A percentile compares a stretch with the other conserved stretches of the same genome.
phyloP scores from a whole-genome alignment of 2,113 vertebrate species.

The Arothron firmamentum region DNA sequence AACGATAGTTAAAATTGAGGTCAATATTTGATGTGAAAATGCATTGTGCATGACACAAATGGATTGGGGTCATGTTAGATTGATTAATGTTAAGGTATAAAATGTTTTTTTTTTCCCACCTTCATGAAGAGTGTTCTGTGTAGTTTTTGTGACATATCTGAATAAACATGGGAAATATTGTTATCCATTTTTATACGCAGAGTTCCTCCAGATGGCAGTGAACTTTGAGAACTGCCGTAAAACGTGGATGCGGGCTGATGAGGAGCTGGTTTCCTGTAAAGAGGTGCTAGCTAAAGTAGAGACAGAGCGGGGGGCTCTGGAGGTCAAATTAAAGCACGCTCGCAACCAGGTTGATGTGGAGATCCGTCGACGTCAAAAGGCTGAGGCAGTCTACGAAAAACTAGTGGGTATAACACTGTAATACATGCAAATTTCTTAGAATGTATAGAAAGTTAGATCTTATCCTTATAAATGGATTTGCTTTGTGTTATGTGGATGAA shows the following conservation, averaged over 20 bases:
- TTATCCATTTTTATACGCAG: slow-evolving; percentile 58
- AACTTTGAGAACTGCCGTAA: slow-evolving; percentile 86
- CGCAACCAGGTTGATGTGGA: slow-evolving; percentile 95
- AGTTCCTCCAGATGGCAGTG: slow-evolving; percentile 84
- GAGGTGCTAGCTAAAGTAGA: slow-evolving; percentile 85
- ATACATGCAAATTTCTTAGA: neutral
- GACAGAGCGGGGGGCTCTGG: slow-evolving; percentile 83
- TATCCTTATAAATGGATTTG: neutral
- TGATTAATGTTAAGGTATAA: too few relatives aligned
- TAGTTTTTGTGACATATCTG: too few relatives aligned
- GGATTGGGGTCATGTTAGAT: too few relatives aligned
- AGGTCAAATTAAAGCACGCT: slow-evolving; percentile 92
- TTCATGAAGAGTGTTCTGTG: too few relatives aligned
- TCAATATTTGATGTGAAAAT: too few relatives aligned
- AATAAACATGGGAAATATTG: neutral
- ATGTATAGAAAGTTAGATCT: neutral
- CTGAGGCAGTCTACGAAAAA: slow-evolving; percentile 86
- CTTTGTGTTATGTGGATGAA: slow-evolving; percentile 16
- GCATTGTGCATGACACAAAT: too few relatives aligned
- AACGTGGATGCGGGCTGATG: slow-evolving; percentile 79
- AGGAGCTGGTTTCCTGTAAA: slow-evolving; percentile 79
- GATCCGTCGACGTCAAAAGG: slow-evolving; percentile 87
- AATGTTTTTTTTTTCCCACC: too few relatives aligned
- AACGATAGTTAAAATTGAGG: too few relatives aligned
- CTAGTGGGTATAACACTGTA: slow-evolving; percentile 75